A percentile compares a stretch with the other conserved stretches of the same genome.
Evolutionary conservation across 2,888 invertebrate species (phyloP).

Genomic region (Amblyjoppa fuscipennis): DNA sequence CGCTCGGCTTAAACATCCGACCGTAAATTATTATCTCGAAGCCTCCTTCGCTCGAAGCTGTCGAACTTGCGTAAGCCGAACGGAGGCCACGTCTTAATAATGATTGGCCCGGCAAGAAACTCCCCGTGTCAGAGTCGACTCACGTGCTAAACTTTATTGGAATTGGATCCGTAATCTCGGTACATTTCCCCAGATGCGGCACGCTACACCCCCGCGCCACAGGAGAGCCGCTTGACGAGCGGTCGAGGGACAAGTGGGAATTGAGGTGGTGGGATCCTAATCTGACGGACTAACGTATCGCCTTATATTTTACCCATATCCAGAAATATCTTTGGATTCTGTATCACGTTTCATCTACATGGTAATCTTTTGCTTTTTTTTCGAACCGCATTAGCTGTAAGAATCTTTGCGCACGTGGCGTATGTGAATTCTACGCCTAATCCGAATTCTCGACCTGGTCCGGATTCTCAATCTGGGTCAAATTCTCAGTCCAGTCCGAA

Average conservation of each 20-base stretch:
- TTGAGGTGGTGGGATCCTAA: constrained; percentile 79
- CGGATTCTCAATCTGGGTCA: too few relatives aligned
- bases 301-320: constrained; percentile 72
- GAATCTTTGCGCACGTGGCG: background rate
- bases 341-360: constrained; percentile 45
- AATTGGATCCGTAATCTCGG: constrained; percentile 83
- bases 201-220: constrained; percentile 40
- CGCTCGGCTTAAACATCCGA: constrained; percentile 16
- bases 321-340: constrained; percentile 55
- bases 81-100: constrained; percentile 59
- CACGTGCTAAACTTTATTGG: constrained; percentile 83
- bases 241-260: constrained; percentile 77
- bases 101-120: constrained; percentile 68
- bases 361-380: background rate
- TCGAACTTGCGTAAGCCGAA: constrained; percentile 69
- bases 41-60: constrained; percentile 43
- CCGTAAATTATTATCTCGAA: constrained; percentile 63
- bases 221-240: constrained; percentile 46
- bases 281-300: constrained; percentile 79
- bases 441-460: too few relatives aligned
- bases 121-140: constrained; percentile 79
- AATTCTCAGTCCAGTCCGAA: too few relatives aligned
- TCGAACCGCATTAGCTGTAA: background rate
- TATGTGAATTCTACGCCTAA: too few relatives aligned
- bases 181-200: constrained; percentile 81